Conservation (phyloP, 1,140 invertebrate genomes). For the Neoseiulus cucumeris region DNA sequence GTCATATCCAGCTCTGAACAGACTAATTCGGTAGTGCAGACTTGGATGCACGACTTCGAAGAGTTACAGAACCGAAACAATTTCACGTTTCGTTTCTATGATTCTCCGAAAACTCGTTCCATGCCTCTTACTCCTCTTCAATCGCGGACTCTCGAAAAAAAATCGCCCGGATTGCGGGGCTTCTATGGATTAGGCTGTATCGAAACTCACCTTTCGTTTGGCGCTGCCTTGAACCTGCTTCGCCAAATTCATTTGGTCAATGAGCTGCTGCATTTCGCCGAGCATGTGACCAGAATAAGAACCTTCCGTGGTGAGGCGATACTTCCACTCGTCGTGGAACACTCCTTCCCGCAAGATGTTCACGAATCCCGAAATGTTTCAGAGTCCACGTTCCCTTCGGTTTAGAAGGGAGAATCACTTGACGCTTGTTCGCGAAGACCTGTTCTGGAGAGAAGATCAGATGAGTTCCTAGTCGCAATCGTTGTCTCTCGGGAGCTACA, state of each 20-base stretch:
- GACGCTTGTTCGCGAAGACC: not conserved
- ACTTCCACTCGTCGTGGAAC: not conserved
- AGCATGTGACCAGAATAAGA: not conserved
- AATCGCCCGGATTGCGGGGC: no score
- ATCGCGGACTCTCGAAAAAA: no score
- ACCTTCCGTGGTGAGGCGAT: not conserved
- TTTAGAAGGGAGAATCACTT: not conserved
- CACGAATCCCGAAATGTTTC: not conserved
- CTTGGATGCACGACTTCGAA: no score
- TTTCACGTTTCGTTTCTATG: no score
- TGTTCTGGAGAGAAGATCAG: not conserved
- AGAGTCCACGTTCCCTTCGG: not conserved
- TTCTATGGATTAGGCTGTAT: not conserved
- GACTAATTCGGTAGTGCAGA: no score
- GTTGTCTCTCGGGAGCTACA: no score
- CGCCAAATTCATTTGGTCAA: slow-evolving; percentile 1
- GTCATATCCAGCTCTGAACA: no score
- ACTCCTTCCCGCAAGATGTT: not conserved
- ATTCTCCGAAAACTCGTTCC: no score
- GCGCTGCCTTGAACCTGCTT: slow-evolving; percentile 11
- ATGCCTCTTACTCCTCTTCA: no score
- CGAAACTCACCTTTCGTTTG: slow-evolving; percentile 2
- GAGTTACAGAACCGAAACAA: no score
- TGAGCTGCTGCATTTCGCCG: slow-evolving; percentile 3
- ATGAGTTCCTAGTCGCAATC: not conserved